Evolutionary conservation across 2,888 invertebrate genomes (phyloP).

Genomic region (Hydriomena furcata): DNA sequence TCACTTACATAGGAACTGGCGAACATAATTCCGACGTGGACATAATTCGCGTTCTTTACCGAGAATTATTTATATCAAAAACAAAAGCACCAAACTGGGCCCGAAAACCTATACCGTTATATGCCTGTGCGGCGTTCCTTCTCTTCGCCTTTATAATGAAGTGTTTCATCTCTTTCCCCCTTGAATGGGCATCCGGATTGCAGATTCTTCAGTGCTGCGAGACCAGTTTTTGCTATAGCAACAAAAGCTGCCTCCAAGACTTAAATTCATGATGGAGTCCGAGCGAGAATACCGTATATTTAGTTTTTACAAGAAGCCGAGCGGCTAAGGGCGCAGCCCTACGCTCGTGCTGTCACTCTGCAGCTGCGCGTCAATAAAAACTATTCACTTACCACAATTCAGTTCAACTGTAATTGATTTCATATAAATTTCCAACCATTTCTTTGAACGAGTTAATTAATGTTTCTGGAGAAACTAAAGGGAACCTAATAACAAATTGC

Average conservation of each 20-base stretch:
- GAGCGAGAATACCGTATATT: slow-evolving; percentile 31
- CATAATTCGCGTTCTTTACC: slow-evolving; percentile 42
- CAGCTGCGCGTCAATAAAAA: slow-evolving; percentile 28
- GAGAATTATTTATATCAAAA: slow-evolving; percentile 60
- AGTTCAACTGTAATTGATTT: background rate
- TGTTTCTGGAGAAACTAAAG: no score
- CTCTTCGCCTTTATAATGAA: slow-evolving; percentile 35
- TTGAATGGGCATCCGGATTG: slow-evolving; percentile 75
- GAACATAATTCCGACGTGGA: slow-evolving; percentile 44
- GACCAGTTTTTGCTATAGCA: slow-evolving; percentile 70
- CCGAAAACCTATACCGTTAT: slow-evolving; percentile 69
- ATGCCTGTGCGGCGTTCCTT: slow-evolving; percentile 52
- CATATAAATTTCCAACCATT: background rate
- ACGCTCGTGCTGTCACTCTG: slow-evolving; percentile 20
- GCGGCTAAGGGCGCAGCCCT: slow-evolving; percentile 18
- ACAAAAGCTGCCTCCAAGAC: slow-evolving; percentile 31
- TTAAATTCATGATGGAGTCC: slow-evolving; percentile 37
- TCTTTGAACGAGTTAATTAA: no score
- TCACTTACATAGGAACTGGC: slow-evolving; percentile 37
- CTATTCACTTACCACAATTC: background rate
- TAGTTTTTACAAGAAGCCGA: slow-evolving; percentile 25
- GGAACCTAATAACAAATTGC: no score
- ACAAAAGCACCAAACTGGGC: slow-evolving; percentile 44
- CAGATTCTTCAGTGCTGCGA: slow-evolving; percentile 50
- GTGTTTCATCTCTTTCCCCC: slow-evolving; percentile 58